These are phyloP conservation scores for Sorex araneus DNA, from an alignment of 2,113 vertebrate genomes.

Conservation along the genomic window DNA sequence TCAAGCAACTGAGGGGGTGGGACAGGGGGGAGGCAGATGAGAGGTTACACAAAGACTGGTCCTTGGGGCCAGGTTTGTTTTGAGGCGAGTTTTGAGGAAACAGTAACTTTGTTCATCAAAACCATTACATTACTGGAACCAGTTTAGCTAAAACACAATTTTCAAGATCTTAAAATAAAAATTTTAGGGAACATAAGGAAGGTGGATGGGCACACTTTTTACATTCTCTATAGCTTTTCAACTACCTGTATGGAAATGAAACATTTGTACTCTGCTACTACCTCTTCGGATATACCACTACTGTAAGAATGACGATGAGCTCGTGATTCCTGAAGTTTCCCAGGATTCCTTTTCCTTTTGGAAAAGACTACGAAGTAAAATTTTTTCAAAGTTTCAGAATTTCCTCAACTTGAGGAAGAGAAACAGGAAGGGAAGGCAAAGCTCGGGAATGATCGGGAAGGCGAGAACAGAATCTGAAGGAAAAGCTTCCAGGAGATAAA, in stretches of 20 bases:
- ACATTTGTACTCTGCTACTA: neutral
- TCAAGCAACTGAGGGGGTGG: too few relatives aligned
- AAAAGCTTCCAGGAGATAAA: neutral
- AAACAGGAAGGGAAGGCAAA: neutral
- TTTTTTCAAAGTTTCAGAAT: neutral
- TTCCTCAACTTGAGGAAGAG: neutral
- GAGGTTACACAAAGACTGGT: too few relatives aligned
- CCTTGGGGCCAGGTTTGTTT: too few relatives aligned
- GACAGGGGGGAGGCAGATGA: too few relatives aligned
- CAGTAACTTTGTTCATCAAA: too few relatives aligned
- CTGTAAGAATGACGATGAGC: neutral
- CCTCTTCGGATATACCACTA: neutral
- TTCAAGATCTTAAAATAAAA: too few relatives aligned
- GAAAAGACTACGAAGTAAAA: neutral
- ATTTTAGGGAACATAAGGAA: neutral
- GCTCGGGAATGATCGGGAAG: too few relatives aligned
- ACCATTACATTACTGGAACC: too few relatives aligned
- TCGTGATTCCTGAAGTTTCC: conserved; percentile 33
- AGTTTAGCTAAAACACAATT: too few relatives aligned
- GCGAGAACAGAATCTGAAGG: neutral
- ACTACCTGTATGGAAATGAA: neutral
- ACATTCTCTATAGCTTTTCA: neutral
- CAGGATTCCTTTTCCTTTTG: conserved; percentile 50
- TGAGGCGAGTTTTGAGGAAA: too few relatives aligned
- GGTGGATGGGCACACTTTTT: neutral